Percentiles rank a stretch among this genome's conserved stretches.
These are phyloP conservation scores for Drosophila tripunctata DNA, from an alignment of 2,888 invertebrate genomes.

Conservation along the genomic window DNA sequence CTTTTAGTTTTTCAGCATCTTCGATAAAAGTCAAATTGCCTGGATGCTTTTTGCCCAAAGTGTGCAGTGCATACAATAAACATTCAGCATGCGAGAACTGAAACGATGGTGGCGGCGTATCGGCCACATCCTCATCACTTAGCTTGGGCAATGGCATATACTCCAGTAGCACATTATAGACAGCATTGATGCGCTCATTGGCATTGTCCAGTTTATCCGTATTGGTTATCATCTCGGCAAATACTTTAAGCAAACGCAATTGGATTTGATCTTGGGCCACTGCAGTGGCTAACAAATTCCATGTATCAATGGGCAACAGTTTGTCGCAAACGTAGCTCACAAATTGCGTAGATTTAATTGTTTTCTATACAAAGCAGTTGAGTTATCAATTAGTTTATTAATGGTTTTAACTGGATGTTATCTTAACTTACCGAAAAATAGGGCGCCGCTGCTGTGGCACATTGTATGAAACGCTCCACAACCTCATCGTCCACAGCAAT, in stretches of 20 bases:
- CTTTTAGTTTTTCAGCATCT: constrained; percentile 90
- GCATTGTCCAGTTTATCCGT: constrained; percentile 91
- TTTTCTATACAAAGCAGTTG: constrained; percentile 87
- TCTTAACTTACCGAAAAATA: constrained; percentile 94
- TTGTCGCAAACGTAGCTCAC: constrained; percentile 93
- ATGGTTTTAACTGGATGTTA: no score
- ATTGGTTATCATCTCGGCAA: constrained; percentile 93
- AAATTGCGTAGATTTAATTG: constrained; percentile 93
- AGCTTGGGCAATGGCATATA: constrained; percentile 95
- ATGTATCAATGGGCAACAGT: constrained; percentile 90
- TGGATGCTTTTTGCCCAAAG: constrained; percentile 91
- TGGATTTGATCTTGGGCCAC: constrained; percentile 88
- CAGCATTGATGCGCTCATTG: constrained; percentile 89
- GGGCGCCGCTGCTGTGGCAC: constrained; percentile 93
- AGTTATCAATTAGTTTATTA: no score
- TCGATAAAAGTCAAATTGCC: constrained; percentile 90
- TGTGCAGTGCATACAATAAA: constrained; percentile 90
- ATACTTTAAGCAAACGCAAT: constrained; percentile 92
- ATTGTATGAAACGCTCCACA: constrained; percentile 92
- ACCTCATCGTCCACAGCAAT: constrained; percentile 88
- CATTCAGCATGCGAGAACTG: constrained; percentile 98
- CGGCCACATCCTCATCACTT: constrained; percentile 86
- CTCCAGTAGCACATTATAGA: constrained; percentile 91
- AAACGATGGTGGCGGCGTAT: constrained; percentile 90
- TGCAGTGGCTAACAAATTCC: constrained; percentile 87